phyloP scores from a whole-genome alignment of 2,888 invertebrate species.

The Ernsta delagoae region DNA sequence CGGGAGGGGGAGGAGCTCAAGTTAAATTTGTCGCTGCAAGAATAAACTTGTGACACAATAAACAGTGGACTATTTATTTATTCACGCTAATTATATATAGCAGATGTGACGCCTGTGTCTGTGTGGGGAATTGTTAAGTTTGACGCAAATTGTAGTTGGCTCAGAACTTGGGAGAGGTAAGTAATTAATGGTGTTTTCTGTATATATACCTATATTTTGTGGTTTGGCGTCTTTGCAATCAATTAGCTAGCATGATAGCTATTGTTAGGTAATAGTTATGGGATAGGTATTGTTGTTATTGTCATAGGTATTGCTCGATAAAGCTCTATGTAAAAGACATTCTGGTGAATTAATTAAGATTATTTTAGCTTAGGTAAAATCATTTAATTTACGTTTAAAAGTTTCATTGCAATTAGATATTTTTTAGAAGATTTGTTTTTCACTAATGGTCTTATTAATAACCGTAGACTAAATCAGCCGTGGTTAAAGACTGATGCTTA shows the following conservation, averaged over 20 bases:
- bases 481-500: too few species aligned
- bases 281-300: background rate
- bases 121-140: slow-evolving; percentile 26
- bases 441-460: too few species aligned
- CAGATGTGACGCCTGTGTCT: slow-evolving; percentile 66
- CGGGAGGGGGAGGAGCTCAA: slow-evolving; percentile 45
- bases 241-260: background rate
- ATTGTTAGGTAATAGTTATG: background rate
- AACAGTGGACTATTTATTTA: slow-evolving; percentile 74
- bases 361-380: too few species aligned
- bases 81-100: slow-evolving; percentile 70
- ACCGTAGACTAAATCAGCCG: too few species aligned
- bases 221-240: background rate
- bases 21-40: slow-evolving; percentile 48
- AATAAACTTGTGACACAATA: slow-evolving; percentile 76
- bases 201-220: background rate
- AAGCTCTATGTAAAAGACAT: too few species aligned
- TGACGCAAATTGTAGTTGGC: background rate
- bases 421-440: too few species aligned
- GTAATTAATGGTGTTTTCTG: background rate
- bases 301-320: too few species aligned
- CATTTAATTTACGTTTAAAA: too few species aligned
- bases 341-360: too few species aligned
- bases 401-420: too few species aligned
- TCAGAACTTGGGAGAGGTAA: background rate